Conservation (phyloP, 2,797 vertebrate genomes). For the Erethizon dorsatum region DNA sequence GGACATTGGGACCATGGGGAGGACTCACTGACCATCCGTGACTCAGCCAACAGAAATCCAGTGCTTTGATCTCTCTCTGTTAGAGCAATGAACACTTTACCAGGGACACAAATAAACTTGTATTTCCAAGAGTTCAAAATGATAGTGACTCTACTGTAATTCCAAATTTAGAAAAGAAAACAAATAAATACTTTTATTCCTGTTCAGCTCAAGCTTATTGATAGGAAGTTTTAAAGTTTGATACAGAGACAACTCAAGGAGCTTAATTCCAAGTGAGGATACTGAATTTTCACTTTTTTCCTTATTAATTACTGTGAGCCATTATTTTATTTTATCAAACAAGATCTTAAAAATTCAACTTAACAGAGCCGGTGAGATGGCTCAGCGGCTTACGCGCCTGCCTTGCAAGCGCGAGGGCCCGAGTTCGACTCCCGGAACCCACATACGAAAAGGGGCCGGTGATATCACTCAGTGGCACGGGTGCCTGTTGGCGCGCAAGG, state of each 20-base stretch:
- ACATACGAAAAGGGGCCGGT: no score
- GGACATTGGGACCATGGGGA: no score
- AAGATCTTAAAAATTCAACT: neutral
- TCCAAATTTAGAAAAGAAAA: neutral
- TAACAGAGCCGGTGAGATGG: no score
- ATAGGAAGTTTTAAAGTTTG: neutral
- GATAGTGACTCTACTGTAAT: neutral
- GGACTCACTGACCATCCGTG: neutral
- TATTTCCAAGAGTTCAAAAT: neutral
- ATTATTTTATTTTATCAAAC: neutral
- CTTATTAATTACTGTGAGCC: neutral
- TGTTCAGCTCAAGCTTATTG: neutral
- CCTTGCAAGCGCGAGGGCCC: no score
- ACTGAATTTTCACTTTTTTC: neutral
- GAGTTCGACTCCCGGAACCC: no score
- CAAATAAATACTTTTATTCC: neutral
- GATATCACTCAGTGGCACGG: no score
- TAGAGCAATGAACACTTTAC: neutral
- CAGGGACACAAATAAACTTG: neutral
- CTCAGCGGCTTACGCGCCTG: no score
- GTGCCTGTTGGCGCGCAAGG: no score
- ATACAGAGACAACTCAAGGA: neutral
- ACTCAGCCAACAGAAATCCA: neutral
- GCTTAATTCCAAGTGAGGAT: neutral
- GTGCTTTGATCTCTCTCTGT: fast-evolving